Percentiles rank a stretch among this genome's conserved stretches.
Evolutionary conservation across 2,888 invertebrate species (phyloP).

Genomic region (Auanema sp.): DNA sequence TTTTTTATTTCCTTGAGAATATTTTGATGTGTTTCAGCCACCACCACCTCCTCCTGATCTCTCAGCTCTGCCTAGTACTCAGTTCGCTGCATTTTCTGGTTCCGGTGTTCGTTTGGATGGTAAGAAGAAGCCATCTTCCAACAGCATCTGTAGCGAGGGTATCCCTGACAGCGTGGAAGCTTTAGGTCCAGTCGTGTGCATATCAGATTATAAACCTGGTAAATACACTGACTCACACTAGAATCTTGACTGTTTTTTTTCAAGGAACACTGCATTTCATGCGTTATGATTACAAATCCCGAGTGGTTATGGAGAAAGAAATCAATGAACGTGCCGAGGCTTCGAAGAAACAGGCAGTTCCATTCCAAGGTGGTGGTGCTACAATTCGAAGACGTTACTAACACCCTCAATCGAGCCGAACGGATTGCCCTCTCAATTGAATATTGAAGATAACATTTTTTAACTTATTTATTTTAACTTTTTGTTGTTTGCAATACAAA

Average conservation of each 20-base stretch:
- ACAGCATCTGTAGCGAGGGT: conserved; percentile 19
- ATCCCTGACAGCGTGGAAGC: conserved; percentile 4
- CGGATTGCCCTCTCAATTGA: background rate
- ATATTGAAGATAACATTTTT: too few species aligned
- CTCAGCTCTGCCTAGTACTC: conserved; percentile 10
- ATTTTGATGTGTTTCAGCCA: conserved; percentile 8
- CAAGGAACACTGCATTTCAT: conserved; percentile 50
- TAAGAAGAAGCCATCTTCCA: conserved; percentile 40
- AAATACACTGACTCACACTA: background rate
- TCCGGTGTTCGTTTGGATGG: conserved; percentile 56
- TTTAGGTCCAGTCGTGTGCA: conserved; percentile 38
- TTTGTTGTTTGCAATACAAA: too few species aligned
- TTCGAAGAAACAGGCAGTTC: conserved; percentile 15
- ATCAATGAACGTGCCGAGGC: conserved; percentile 27
- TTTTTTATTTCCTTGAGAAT: background rate
- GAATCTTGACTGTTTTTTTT: conserved; percentile 3
- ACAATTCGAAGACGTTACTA: conserved; percentile 21
- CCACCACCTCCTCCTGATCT: conserved; percentile 11
- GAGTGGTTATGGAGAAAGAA: conserved; percentile 49
- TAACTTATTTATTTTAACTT: too few species aligned
- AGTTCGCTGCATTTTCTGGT: conserved; percentile 40
- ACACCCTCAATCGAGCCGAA: background rate
- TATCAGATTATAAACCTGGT: conserved; percentile 54
- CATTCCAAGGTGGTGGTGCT: conserved; percentile 35
- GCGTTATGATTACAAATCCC: conserved; percentile 58